Base-by-base conservation (phyloP, 1,140 invertebrate species). In the Thereuonema tuberculata region DNA sequence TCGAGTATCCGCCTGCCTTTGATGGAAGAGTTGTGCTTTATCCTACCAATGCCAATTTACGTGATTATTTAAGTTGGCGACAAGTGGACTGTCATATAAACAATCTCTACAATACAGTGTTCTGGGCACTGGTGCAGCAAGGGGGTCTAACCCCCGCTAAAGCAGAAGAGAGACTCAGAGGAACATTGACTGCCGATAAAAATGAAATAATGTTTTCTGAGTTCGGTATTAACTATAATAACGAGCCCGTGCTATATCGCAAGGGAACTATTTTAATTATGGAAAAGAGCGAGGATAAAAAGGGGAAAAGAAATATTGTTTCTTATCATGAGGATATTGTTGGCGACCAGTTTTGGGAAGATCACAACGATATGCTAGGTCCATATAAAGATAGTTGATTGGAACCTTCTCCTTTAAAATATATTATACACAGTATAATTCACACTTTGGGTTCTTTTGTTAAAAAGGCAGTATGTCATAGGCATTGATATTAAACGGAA, bases 81-180 rank as follows among this genome's bases (percentile, higher is more conserved):
- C 94, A 98, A 75, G 93, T 90, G 48, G 94, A 98, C 78, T 92
- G 92, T 64, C 94, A 98, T 69, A 87, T 98, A 20, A 98, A 98
- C 74, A 98, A 98, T 78, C 78, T 98, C 43, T 97, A 98, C 67
- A 98, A 98, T 71, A 98, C 93, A 2, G 85, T 86, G 62, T 98
- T 98, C 76, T 98, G 94, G 93, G 84, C 83, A 66, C 74, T 98
- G 46, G 82, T 97, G 25, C 75, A 85, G 57, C 81, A 87, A 68
- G 83, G 82, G 50, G 83, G 85, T 12, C 68, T 91, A 56, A 84
- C 79, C 46, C 82, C 84, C 55, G 68, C 68, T 59, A 80, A 94
- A 74, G 90, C 93, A 24, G 84, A 94, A 73, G 81, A 87, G 70
- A 75, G 79, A 67, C 76, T 98, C 23, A 82, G 83, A 72, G 89